Conservation (phyloP, 2,113 vertebrate genomes). For the Calypte anna region DNA sequence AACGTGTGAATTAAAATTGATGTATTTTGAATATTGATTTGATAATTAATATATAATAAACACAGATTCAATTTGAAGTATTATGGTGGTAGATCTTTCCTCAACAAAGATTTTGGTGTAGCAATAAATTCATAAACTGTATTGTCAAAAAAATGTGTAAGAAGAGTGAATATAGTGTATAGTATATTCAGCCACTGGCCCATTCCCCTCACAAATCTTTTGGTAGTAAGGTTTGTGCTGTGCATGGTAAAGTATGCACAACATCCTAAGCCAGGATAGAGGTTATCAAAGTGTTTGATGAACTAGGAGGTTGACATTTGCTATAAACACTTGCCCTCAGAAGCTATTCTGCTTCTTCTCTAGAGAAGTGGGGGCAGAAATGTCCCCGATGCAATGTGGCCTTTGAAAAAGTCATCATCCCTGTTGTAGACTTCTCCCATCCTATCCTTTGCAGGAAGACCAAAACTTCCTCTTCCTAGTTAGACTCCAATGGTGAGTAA, state of each 20-base stretch:
- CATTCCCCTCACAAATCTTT: not conserved
- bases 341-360: not conserved
- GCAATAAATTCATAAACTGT: not conserved
- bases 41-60: not conserved
- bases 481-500: not conserved
- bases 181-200: not conserved
- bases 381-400: not conserved
- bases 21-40: not conserved
- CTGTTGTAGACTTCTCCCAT: not conserved
- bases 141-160: not conserved
- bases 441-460: not conserved
- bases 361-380: fast-evolving
- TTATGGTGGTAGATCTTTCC: not conserved
- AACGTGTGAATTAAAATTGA: not conserved
- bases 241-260: not conserved
- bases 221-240: not conserved
- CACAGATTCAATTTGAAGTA: not conserved
- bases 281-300: not conserved
- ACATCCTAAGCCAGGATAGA: not conserved
- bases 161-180: not conserved
- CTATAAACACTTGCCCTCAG: not conserved
- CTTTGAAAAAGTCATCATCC: not conserved
- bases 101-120: not conserved
- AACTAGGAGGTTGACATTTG: not conserved
- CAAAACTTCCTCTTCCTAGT: not conserved